phyloP scores from a whole-genome alignment of 2,888 invertebrate genomes.

The Oscheius sp. region DNA sequence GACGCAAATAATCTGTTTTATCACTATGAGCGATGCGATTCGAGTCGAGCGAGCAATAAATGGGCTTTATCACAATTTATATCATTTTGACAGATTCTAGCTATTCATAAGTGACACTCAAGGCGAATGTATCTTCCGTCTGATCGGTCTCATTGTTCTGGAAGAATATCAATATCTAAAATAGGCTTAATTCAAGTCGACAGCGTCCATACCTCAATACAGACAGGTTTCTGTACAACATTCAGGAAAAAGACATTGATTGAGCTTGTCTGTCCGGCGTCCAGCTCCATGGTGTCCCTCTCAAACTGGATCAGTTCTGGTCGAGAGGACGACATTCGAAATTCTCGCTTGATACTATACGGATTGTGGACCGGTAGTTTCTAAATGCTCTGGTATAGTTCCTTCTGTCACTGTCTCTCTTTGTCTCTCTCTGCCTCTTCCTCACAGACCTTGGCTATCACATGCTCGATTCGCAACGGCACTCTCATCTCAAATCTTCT shows the following conservation, averaged over 20 bases:
- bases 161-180: constrained; percentile 47
- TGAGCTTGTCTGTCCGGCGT: constrained; percentile 33
- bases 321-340: constrained; percentile 45
- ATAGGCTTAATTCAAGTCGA: neutral
- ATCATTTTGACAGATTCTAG: constrained; percentile 3
- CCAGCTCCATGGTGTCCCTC: constrained; percentile 36
- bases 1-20: constrained; percentile 46
- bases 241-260: constrained; percentile 43
- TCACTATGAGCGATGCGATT: constrained; percentile 29
- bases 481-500: constrained; percentile 33
- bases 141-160: constrained; percentile 45
- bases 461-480: constrained; percentile 11
- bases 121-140: constrained; percentile 49
- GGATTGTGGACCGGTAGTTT: constrained; percentile 46
- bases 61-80: constrained; percentile 14
- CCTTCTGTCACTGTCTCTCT: neutral
- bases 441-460: constrained; percentile 29
- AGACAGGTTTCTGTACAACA: constrained; percentile 44
- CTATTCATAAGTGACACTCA: constrained; percentile 40
- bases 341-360: constrained; percentile 45
- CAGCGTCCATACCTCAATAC: constrained; percentile 38
- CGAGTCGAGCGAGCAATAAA: constrained; percentile 36
- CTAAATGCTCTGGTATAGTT: constrained; percentile 29
- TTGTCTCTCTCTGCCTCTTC: no score
- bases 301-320: constrained; percentile 42